phyloP scores from a whole-genome alignment of 2,888 invertebrate species.

The Tridacna crocea region DNA sequence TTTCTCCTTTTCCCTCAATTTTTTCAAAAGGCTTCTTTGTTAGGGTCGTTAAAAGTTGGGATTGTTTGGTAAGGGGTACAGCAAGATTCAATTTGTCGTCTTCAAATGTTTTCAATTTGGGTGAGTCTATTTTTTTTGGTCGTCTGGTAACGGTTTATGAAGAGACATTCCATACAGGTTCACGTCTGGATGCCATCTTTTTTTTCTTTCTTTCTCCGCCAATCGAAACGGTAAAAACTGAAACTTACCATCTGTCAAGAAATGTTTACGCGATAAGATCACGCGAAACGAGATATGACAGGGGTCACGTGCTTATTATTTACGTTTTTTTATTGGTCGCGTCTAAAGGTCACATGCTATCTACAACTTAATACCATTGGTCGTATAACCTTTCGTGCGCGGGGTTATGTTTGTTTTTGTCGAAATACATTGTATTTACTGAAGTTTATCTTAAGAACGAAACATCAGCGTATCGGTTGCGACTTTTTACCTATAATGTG shows the following conservation, averaged over 20 bases:
- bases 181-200: no score
- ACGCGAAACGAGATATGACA: conserved; percentile 26
- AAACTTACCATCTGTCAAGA: conserved; percentile 18
- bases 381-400: conserved; percentile 19
- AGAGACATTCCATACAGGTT: no score
- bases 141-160: no score
- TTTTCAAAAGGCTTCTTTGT: no score
- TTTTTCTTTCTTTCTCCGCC: not conserved
- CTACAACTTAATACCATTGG: conserved; percentile 20
- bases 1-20: not conserved
- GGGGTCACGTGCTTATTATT: conserved; percentile 31
- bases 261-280: conserved; percentile 28
- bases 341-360: conserved; percentile 27
- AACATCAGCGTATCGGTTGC: not conserved
- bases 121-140: no score
- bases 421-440: not conserved
- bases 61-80: no score
- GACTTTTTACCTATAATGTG: not conserved
- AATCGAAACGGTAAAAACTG: not conserved
- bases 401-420: conserved; percentile 13
- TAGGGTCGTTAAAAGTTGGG: no score
- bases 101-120: not conserved
- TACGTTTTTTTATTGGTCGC: conserved; percentile 24
- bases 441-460: not conserved
- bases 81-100: not conserved